Conservation (phyloP, 2,113 vertebrate species). For the Austrofundulus limnaeus region DNA sequence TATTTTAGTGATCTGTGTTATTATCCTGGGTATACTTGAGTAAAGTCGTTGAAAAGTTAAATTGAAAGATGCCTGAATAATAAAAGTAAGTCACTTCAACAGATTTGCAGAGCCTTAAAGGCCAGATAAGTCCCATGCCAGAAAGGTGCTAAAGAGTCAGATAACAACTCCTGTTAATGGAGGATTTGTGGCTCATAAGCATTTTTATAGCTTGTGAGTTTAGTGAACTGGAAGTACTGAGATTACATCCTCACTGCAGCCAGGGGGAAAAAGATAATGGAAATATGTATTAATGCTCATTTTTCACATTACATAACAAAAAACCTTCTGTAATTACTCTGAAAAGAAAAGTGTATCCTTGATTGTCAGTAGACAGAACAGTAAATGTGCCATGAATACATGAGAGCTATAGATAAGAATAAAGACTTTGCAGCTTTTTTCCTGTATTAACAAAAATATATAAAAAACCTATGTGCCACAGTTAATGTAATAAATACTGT, state of each 20-base stretch:
- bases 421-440: neutral
- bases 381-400: neutral
- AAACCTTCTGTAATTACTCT: neutral
- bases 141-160: neutral
- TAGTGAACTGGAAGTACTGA: constrained; percentile 2
- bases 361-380: neutral
- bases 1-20: neutral
- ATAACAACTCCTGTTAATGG: constrained; percentile 31
- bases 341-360: neutral
- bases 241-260: constrained; percentile 7
- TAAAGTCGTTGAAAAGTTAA: neutral
- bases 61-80: neutral
- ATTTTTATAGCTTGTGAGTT: constrained; percentile 31
- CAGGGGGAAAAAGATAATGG: neutral
- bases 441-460: too few relatives aligned
- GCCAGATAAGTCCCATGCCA: neutral
- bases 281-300: neutral
- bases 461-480: neutral
- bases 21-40: neutral
- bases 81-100: neutral
- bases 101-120: neutral
- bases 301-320: constrained; percentile 11
- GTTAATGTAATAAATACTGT: neutral
- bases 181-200: constrained; percentile 44
- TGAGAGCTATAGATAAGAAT: neutral